Base-by-base conservation (phyloP, 2,797 vertebrate species). In the Ceryle rudis region DNA sequence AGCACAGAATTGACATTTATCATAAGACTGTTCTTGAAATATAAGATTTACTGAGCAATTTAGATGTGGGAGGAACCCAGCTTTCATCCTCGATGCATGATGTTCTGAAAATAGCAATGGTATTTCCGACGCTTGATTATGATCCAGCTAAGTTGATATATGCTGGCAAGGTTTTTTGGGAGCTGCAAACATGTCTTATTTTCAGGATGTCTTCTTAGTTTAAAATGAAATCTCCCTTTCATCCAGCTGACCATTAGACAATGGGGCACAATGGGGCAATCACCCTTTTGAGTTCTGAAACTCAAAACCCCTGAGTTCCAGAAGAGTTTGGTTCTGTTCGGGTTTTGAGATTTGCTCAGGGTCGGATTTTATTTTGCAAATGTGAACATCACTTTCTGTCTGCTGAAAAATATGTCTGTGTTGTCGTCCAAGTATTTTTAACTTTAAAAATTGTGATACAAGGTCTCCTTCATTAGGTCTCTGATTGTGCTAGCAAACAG, bases 101-200 rank as follows among this genome's bases (percentile, higher is more conserved):
- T 96, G 88, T 89, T 78, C 94, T 95, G 90, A 95, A 97, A 96
- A 97, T 95, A 97, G 94, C 93, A 95, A 42, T 97, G 95, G 94
- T 93, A 95, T 97, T 96, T 96, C 95, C 93, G 88, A 90, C 90
- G 64, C 93, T 80, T 97, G 74, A 90, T 86, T 96, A 74, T 89
- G 91, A 93, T 96, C 86, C 95, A 93, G 78, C 88, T 86, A 95
- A 96, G 83, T 90, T 95, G 93, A 82, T 95, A 49, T 80, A 81
- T 94, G 85, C 85, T 95, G 89, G 94, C 94, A 94, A 77, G 29
- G 26, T 9, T 35, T 73, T 90, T 79, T 18, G 51, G 60, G 51
- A 94, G 55, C 44, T 86, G 86, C 55, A 94, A 66, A 74, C 49
- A 55, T 93, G 86, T 84, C 51, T 84, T 92, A 31, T 73, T 91